These are phyloP conservation scores for Eugnorisma glareosa DNA, from an alignment of 2,888 invertebrate species.

Conservation along the genomic window DNA sequence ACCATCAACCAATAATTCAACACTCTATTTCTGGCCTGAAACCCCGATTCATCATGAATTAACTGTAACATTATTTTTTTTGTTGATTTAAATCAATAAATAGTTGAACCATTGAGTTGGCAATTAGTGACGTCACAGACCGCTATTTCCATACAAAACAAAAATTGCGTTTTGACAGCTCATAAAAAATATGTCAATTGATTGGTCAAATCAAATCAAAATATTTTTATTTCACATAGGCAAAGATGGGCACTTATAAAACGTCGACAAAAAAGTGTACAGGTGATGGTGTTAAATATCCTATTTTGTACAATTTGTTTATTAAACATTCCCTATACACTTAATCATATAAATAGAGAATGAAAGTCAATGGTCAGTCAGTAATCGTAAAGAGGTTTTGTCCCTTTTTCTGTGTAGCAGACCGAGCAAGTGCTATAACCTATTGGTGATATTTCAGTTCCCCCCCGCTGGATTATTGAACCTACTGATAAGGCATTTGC, in stretches of 20 bases:
- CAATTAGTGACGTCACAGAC: neutral
- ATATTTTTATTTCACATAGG: too few relatives aligned
- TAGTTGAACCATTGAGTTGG: neutral
- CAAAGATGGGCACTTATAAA: too few relatives aligned
- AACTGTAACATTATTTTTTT: neutral
- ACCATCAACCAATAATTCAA: neutral
- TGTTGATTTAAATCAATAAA: neutral
- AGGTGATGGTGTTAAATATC: too few relatives aligned
- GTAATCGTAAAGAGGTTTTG: constrained; percentile 16
- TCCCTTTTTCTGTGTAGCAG: constrained; percentile 21
- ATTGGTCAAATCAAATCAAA: too few relatives aligned
- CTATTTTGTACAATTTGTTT: constrained; percentile 12
- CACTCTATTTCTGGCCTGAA: neutral
- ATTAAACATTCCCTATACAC: constrained; percentile 16
- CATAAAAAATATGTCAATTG: neutral
- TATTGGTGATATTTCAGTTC: constrained; percentile 92
- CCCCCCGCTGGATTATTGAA: constrained; percentile 98
- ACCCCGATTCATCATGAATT: neutral
- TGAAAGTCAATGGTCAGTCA: constrained; percentile 9
- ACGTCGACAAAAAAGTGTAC: too few relatives aligned
- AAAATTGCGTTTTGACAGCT: neutral
- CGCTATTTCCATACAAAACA: neutral
- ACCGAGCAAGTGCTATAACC: constrained; percentile 69
- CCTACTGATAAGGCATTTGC: constrained; percentile 98
- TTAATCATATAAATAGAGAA: constrained; percentile 28